Base-by-base conservation (phyloP, 2,888 invertebrate species). In the Prosapia bicincta region DNA sequence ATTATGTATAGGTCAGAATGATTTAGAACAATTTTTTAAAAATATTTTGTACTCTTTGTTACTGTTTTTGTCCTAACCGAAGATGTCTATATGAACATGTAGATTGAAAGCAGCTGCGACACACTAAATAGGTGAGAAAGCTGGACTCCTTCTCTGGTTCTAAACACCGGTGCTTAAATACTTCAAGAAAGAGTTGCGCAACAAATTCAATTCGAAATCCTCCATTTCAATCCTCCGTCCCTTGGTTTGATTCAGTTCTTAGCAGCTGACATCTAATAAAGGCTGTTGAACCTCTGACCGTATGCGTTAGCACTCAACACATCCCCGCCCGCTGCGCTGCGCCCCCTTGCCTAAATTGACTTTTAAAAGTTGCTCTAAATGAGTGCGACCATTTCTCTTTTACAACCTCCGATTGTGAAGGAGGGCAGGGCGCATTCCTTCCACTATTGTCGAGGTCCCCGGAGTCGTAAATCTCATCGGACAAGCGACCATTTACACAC, bases 401-500 rank as follows among this genome's bases (percentile, higher is more conserved):
- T 38, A 38, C 38, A 38, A 13, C 38, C 38, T 38, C 13, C 13
- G 54, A 54, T 54, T 54, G 54, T 54, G 54, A n/a, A 54, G 54
- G 13, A 54, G 54, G n/a, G 54, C 54, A 54, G n/a, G 54, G 20
- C 54, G 20, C 54, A 54, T 54, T 54, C 54, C 54, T 54, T 20
- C 2, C 3, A 20, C 54, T 20, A 54, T 54, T 54, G 54, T 54
- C n/a, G 20, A n/a, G 20, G n/a, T 54, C 3, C 13, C 15, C 20
- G 3, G 7, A 20, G 54, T 13, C 3, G 3, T 54, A 54, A 54
- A 54, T 54, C 54, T 20, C 3, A 20, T 5, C 2, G 54, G 38
- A 38, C 38, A 38, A 38, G 10, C 15, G 73, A 69, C 74, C 69
- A 74, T 74, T 74, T 69, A 69, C 74, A 74, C 74, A 69, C 74